Evolutionary conservation across 1,140 invertebrate species (phyloP).

Genomic region (Penaeus vannamei): DNA sequence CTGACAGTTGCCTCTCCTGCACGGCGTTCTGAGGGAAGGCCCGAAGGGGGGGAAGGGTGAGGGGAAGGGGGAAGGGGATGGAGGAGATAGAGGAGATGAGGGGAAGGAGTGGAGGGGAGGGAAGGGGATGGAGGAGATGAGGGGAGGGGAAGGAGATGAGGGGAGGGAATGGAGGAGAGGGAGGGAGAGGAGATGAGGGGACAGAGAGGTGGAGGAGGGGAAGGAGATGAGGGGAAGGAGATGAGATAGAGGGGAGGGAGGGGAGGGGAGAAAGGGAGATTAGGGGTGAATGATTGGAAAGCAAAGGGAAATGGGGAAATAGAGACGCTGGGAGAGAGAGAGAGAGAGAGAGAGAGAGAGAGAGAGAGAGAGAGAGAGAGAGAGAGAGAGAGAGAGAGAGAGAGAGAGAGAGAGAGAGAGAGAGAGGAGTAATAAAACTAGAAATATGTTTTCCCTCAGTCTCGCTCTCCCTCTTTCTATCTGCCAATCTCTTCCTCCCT

Average conservation of each 20-base stretch:
- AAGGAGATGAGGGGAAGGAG: no score
- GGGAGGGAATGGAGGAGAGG: not conserved
- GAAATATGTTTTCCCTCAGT: not conserved
- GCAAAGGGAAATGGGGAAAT: not conserved
- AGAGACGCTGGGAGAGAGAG: not conserved
- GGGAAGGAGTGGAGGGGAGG: not conserved
- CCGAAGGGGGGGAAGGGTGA: not conserved
- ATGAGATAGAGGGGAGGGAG: not conserved
- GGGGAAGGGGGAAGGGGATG: not conserved
- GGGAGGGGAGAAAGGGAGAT: not conserved
- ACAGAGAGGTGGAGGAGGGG: no score
- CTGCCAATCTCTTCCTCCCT: no score
- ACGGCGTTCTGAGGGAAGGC: slow-evolving; percentile 25
- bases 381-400: not conserved
- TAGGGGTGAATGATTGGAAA: not conserved
- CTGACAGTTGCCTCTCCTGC: slow-evolving; percentile 61
- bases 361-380: not conserved
- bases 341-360: not conserved
- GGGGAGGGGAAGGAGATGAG: no score
- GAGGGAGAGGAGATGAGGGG: not conserved
- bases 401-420: slow-evolving; percentile 20
- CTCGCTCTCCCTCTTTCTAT: no score
- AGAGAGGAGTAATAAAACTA: not conserved
- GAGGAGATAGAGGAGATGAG: not conserved
- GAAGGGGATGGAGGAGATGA: not conserved